These are phyloP conservation scores for Epinotia brunnichana DNA, from an alignment of 2,888 invertebrate species.

Conservation along the genomic window DNA sequence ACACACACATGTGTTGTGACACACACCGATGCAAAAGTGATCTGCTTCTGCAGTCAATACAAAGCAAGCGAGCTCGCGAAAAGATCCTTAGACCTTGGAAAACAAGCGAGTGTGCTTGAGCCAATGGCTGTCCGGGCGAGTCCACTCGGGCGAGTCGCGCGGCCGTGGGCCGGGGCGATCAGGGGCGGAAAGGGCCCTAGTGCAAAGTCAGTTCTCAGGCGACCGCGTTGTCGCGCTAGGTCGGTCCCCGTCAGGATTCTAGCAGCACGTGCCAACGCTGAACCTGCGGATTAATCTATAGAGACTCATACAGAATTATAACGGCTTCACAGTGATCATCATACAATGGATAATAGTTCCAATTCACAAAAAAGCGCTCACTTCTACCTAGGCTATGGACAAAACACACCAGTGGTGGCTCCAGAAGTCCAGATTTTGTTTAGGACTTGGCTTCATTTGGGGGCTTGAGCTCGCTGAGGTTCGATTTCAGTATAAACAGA, in stretches of 20 bases:
- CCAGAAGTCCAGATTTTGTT: no score
- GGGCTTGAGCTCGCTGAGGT: no score
- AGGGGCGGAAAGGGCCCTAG: constrained; percentile 43
- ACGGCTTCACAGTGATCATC: background rate
- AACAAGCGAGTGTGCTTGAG: constrained; percentile 7
- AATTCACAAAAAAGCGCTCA: no score
- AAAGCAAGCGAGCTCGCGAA: constrained; percentile 28
- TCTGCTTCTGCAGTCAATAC: constrained; percentile 31
- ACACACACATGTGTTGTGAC: constrained; percentile 38
- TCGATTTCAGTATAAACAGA: no score
- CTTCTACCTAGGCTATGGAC: no score
- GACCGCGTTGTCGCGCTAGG: constrained; percentile 65
- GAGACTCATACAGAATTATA: background rate
- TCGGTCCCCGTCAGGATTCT: constrained; percentile 86
- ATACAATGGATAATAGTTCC: background rate
- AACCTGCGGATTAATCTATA: constrained; percentile 82
- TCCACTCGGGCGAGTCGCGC: constrained; percentile 49
- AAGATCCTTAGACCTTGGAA: constrained; percentile 25
- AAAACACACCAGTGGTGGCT: no score
- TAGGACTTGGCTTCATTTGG: no score
- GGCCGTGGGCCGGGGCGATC: constrained; percentile 38
- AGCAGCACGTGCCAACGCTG: constrained; percentile 97
- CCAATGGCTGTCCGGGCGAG: constrained; percentile 5
- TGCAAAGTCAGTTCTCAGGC: constrained; percentile 54
- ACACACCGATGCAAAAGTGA: constrained; percentile 47